Conservation (phyloP, 2,888 invertebrate species). For the Nomada ferruginata region DNA sequence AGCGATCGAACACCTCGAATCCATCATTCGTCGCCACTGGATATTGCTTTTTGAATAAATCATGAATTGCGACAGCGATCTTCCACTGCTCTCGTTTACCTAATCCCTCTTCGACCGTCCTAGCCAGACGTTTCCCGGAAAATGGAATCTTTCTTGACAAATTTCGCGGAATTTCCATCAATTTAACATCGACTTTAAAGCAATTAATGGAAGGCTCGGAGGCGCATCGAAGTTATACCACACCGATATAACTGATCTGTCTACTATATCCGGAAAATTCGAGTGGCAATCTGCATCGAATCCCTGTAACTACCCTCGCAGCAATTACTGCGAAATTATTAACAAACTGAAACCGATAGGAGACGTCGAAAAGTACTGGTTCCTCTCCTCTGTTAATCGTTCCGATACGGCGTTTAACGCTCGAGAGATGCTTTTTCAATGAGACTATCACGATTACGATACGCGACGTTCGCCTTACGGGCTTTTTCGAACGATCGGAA, state of each 20-base stretch:
- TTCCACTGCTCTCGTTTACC: neutral
- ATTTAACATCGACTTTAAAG: slow-evolving; percentile 11
- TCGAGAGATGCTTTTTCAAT: slow-evolving; percentile 2
- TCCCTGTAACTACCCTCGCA: slow-evolving; percentile 5
- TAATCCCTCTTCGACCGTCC: slow-evolving; percentile 1
- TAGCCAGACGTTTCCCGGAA: neutral
- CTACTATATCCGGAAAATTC: slow-evolving; percentile 19
- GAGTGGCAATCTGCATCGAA: slow-evolving; percentile 31
- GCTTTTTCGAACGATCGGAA: neutral
- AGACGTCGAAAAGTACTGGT: slow-evolving; percentile 17
- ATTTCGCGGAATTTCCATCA: neutral
- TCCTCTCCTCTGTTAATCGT: slow-evolving; percentile 16
- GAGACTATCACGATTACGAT: neutral
- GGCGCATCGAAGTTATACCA: neutral
- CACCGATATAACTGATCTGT: slow-evolving; percentile 9
- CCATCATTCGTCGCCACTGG: slow-evolving; percentile 16
- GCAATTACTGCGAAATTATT: slow-evolving; percentile 55
- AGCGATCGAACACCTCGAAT: slow-evolving; percentile 18
- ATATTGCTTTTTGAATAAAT: slow-evolving; percentile 37
- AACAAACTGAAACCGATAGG: slow-evolving; percentile 20
- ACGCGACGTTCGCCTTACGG: neutral
- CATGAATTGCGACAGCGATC: slow-evolving; percentile 11
- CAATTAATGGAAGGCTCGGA: slow-evolving; percentile 3
- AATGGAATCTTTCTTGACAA: neutral
- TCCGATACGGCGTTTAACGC: slow-evolving; percentile 2